Evolutionary conservation across 1,140 invertebrate genomes (phyloP).

Genomic region (Anagrus nilaparvatae): DNA sequence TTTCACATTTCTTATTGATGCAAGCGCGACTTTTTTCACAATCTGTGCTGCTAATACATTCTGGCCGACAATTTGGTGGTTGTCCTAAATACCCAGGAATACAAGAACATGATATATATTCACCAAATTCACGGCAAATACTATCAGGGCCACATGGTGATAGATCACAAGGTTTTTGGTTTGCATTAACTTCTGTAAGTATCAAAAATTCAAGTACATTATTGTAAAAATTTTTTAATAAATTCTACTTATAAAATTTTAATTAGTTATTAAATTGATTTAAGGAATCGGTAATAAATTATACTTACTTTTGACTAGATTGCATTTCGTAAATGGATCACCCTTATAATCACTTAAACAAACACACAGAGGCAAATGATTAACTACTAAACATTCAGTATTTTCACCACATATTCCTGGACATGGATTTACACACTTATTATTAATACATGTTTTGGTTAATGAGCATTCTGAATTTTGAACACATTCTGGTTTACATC

Average conservation of each 20-base stretch:
- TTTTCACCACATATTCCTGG: slow-evolving; percentile 55
- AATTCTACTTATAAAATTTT: not conserved
- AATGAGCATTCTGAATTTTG: slow-evolving; percentile 53
- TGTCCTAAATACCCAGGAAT: slow-evolving; percentile 55
- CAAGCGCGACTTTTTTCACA: slow-evolving; percentile 66
- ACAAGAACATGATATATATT: slow-evolving; percentile 57
- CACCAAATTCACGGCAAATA: slow-evolving; percentile 54
- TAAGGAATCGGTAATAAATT: no score
- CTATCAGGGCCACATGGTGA: slow-evolving; percentile 67
- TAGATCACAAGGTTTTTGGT: slow-evolving; percentile 46
- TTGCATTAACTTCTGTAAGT: no score
- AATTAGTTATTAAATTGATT: not conserved
- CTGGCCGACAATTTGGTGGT: slow-evolving; percentile 63
- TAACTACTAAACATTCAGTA: slow-evolving; percentile 52
- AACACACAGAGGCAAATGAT: slow-evolving; percentile 54
- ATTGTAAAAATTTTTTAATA: not conserved
- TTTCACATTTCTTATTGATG: slow-evolving; percentile 62
- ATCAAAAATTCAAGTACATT: no score
- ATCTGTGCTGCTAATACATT: slow-evolving; percentile 68
- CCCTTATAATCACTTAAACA: slow-evolving; percentile 58
- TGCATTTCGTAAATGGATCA: slow-evolving; percentile 56
- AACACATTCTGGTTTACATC: slow-evolving; percentile 58
- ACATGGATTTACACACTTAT: slow-evolving; percentile 61
- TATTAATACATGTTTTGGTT: slow-evolving; percentile 50
- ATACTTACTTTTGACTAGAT: slow-evolving; percentile 32